Evolutionary conservation across 2,888 invertebrate species (phyloP).

Genomic region (Clitarchus hookeri): DNA sequence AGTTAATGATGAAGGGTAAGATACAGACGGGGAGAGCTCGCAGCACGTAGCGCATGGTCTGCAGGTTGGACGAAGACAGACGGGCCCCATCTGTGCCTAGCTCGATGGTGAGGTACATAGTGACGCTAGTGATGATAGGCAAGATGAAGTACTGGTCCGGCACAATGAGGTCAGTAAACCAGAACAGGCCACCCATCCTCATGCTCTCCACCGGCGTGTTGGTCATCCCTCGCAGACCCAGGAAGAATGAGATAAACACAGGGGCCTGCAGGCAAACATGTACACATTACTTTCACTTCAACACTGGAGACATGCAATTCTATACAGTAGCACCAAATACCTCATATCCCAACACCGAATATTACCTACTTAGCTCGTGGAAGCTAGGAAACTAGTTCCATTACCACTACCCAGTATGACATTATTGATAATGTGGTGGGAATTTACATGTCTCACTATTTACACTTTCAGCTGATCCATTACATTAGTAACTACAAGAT

Average conservation of each 20-base stretch:
- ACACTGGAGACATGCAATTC: too few relatives aligned
- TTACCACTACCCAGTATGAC: too few relatives aligned
- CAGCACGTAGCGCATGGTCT: constrained; percentile 74
- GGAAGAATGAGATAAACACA: constrained; percentile 89
- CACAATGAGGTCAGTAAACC: constrained; percentile 92
- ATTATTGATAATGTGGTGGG: too few relatives aligned
- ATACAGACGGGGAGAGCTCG: constrained; percentile 76
- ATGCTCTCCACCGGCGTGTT: constrained; percentile 90
- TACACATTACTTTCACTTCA: too few relatives aligned
- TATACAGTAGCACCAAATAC: too few relatives aligned
- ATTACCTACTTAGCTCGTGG: too few relatives aligned
- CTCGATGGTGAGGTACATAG: constrained; percentile 82
- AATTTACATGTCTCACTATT: too few relatives aligned
- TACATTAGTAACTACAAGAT: too few relatives aligned
- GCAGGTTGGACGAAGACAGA: constrained; percentile 68
- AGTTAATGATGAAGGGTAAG: constrained; percentile 84
- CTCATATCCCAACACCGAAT: too few relatives aligned
- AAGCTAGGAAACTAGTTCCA: too few relatives aligned
- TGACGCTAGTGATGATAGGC: constrained; percentile 82
- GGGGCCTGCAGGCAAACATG: constrained; percentile 63
- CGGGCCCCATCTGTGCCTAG: constrained; percentile 77
- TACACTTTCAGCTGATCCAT: too few relatives aligned
- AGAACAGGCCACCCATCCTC: constrained; percentile 82
- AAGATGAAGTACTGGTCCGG: constrained; percentile 88
- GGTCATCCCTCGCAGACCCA: constrained; percentile 86